These are phyloP conservation scores for Zaprionus obscuricornis DNA, from an alignment of 2,888 invertebrate genomes.

Conservation along the genomic window DNA sequence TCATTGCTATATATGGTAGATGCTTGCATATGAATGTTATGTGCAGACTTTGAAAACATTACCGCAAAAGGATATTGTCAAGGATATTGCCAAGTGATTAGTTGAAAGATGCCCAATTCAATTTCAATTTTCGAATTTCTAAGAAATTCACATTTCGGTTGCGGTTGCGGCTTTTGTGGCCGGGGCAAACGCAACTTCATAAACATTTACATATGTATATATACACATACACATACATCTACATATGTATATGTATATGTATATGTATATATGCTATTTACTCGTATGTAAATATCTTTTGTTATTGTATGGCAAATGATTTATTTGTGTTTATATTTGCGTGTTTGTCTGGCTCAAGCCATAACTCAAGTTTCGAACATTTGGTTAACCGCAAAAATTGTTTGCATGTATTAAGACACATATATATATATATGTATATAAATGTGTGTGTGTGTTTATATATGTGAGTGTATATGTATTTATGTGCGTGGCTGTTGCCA, in stretches of 20 bases:
- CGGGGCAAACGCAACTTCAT: background rate
- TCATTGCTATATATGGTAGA: too few relatives aligned
- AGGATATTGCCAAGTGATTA: constrained; percentile 13
- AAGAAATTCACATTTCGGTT: constrained; percentile 18
- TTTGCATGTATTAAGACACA: background rate
- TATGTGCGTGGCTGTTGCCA: background rate
- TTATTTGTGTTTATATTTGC: constrained; percentile 22
- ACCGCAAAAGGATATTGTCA: constrained; percentile 10
- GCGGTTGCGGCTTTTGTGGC: constrained; percentile 38
- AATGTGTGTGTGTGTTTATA: background rate
- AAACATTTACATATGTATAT: background rate
- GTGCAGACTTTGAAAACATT: too few relatives aligned
- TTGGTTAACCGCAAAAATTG: constrained; percentile 43
- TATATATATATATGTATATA: background rate
- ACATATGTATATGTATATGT: background rate
- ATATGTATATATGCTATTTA: background rate
- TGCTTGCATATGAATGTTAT: too few relatives aligned
- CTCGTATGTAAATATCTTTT: background rate
- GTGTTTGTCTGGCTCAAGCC: constrained; percentile 6
- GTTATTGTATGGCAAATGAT: constrained; percentile 12
- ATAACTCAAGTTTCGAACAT: constrained; percentile 40
- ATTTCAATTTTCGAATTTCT: constrained; percentile 23
- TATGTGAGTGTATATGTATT: background rate
- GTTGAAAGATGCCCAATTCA: constrained; percentile 17
- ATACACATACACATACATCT: background rate